Evolutionary conservation across 1,140 invertebrate species (phyloP).

Genomic region (Scylla paramamosain): DNA sequence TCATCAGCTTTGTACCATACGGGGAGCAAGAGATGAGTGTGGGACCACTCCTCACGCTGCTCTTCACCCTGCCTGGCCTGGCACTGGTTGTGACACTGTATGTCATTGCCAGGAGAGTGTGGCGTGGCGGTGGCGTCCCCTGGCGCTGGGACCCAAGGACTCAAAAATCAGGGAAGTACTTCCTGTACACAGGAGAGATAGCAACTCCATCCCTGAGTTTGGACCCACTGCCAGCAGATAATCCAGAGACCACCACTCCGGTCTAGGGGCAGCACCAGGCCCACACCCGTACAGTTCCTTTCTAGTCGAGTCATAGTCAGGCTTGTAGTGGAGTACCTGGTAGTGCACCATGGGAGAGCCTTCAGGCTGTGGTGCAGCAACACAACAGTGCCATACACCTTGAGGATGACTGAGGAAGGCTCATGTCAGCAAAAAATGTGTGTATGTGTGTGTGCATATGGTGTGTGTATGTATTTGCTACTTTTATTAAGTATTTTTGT

Average conservation of each 20-base stretch:
- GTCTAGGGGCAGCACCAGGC: conserved; percentile 55
- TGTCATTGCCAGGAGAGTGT: conserved; percentile 73
- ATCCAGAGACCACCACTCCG: conserved; percentile 71
- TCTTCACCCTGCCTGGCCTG: conserved; percentile 75
- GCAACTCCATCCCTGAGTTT: conserved; percentile 73
- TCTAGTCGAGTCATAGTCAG: conserved; percentile 72
- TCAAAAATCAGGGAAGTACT: conserved; percentile 74
- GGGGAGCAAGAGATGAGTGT: conserved; percentile 60
- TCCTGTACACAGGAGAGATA: conserved; percentile 75
- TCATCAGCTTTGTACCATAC: conserved; percentile 55
- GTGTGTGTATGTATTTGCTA: neutral
- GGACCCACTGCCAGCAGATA: conserved; percentile 68
- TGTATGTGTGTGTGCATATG: neutral
- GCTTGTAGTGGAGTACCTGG: conserved; percentile 64
- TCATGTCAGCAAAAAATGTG: neutral
- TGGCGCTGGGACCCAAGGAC: conserved; percentile 76
- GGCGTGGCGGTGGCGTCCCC: conserved; percentile 74
- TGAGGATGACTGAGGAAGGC: too few species aligned
- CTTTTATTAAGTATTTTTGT: too few species aligned
- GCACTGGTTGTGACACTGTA: conserved; percentile 75
- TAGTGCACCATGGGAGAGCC: conserved; percentile 39
- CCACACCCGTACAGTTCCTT: conserved; percentile 59
- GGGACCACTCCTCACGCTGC: conserved; percentile 70
- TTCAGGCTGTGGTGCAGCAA: conserved; percentile 30
- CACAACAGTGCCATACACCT: conserved; percentile 51